A percentile compares a stretch with the other conserved stretches of the same genome.
phyloP scores from a whole-genome alignment of 2,888 invertebrate species.

The Noctua janthe region DNA sequence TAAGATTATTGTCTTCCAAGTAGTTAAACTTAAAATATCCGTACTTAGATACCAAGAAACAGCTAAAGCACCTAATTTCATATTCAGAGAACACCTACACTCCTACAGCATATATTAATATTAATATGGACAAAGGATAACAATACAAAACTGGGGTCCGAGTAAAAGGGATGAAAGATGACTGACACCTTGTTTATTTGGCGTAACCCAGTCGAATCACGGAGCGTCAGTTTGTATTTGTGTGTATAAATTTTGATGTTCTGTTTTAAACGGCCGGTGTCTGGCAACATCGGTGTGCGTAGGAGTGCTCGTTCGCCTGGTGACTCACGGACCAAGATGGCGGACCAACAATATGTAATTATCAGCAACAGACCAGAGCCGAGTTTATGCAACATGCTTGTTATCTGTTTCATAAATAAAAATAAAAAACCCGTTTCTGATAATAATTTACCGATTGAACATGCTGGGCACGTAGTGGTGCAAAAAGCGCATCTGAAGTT shows the following conservation, averaged over 20 bases:
- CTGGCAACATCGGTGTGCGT: slow-evolving; percentile 77
- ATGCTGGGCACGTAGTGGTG: slow-evolving; percentile 25
- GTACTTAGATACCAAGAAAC: slow-evolving; percentile 43
- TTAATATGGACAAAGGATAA: slow-evolving; percentile 69
- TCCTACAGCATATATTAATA: slow-evolving; percentile 68
- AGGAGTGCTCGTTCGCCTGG: slow-evolving; percentile 72
- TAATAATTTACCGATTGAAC: slow-evolving; percentile 35
- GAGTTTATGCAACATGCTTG: slow-evolving; percentile 60
- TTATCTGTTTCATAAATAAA: slow-evolving; percentile 64
- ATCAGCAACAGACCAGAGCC: slow-evolving; percentile 72
- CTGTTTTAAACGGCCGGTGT: slow-evolving; percentile 74
- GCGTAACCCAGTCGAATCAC: slow-evolving; percentile 65
- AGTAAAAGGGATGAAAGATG: slow-evolving; percentile 63
- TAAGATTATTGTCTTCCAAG: slow-evolving; percentile 32
- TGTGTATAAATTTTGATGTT: slow-evolving; percentile 79
- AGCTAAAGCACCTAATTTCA: slow-evolving; percentile 63
- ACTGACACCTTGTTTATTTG: slow-evolving; percentile 68
- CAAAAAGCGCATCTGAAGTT: slow-evolving; percentile 46
- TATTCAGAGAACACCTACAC: slow-evolving; percentile 71
- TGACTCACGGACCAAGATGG: slow-evolving; percentile 83
- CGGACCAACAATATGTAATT: slow-evolving; percentile 84
- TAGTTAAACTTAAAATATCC: slow-evolving; percentile 35
- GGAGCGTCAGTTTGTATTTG: slow-evolving; percentile 63
- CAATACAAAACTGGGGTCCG: slow-evolving; percentile 60
- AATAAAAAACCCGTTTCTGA: slow-evolving; percentile 45